phyloP scores from a whole-genome alignment of 2,113 vertebrate species.

The Bothrops jararaca region DNA sequence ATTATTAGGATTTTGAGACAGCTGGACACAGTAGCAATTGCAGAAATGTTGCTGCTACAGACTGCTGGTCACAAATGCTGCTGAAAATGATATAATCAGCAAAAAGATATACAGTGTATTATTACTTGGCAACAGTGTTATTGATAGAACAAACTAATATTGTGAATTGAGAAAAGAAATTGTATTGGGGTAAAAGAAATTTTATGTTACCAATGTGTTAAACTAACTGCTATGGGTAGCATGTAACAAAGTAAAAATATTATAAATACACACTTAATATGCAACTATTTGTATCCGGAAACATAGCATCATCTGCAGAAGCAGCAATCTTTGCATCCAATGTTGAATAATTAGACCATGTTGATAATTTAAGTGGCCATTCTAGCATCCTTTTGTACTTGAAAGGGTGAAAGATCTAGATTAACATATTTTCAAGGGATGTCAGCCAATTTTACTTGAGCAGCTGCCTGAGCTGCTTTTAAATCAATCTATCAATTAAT shows the following conservation, averaged over 20 bases:
- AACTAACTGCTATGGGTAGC: neutral
- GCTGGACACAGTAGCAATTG: constrained; percentile 54
- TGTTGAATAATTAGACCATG: constrained; percentile 3
- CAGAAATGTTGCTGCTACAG: constrained; percentile 34
- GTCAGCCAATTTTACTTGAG: neutral
- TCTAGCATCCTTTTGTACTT: neutral
- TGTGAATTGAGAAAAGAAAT: neutral
- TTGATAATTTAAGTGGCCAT: neutral
- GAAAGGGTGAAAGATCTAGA: neutral
- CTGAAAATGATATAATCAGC: neutral
- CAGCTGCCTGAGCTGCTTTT: constrained; percentile 8
- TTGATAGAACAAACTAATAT: neutral
- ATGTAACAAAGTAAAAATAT: neutral
- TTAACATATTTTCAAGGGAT: constrained; percentile 1
- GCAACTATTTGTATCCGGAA: neutral
- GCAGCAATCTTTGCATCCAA: neutral
- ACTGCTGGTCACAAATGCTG: constrained; percentile 37
- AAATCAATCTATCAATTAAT: neutral
- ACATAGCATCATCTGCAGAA: neutral
- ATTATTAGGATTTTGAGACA: constrained; percentile 52
- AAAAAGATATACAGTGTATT: neutral
- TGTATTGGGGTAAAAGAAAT: neutral
- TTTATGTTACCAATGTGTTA: neutral
- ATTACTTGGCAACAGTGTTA: neutral
- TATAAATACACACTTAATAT: neutral